These are phyloP conservation scores for Poecilia picta DNA, from an alignment of 2,797 vertebrate species.

Conservation along the genomic window DNA sequence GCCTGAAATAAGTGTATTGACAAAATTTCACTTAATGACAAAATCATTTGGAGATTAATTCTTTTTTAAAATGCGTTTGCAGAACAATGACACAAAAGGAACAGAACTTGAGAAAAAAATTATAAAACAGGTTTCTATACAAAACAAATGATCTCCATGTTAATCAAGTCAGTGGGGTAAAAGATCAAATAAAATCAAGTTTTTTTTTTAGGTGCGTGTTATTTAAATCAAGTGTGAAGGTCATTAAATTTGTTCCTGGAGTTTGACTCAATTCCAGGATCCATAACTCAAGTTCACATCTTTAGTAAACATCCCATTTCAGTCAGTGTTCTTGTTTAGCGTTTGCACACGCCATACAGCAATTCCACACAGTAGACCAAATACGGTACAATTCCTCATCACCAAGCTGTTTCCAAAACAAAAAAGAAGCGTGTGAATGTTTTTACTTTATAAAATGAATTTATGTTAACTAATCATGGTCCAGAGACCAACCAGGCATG, in stretches of 20 bases:
- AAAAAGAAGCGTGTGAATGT: neutral
- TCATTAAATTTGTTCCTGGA: neutral
- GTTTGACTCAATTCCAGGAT: neutral
- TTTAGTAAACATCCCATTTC: neutral
- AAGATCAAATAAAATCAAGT: neutral
- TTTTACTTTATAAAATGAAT: no score
- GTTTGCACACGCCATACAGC: neutral
- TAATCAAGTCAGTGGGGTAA: neutral
- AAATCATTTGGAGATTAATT: neutral
- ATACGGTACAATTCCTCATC: neutral
- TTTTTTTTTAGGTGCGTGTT: neutral
- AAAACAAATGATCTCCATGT: neutral
- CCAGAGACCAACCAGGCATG: conserved; percentile 10
- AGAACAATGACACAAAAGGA: neutral
- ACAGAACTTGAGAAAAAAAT: neutral
- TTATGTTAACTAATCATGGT: neutral
- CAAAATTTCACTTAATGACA: neutral
- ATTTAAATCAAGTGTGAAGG: neutral
- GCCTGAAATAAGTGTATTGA: neutral
- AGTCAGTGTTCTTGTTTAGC: neutral
- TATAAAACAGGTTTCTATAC: neutral
- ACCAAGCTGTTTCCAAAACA: neutral
- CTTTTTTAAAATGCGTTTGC: neutral
- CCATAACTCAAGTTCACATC: neutral
- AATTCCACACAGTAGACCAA: neutral